Base-by-base conservation (phyloP, 2,888 invertebrate genomes). In the Cotesia congregata region DNA sequence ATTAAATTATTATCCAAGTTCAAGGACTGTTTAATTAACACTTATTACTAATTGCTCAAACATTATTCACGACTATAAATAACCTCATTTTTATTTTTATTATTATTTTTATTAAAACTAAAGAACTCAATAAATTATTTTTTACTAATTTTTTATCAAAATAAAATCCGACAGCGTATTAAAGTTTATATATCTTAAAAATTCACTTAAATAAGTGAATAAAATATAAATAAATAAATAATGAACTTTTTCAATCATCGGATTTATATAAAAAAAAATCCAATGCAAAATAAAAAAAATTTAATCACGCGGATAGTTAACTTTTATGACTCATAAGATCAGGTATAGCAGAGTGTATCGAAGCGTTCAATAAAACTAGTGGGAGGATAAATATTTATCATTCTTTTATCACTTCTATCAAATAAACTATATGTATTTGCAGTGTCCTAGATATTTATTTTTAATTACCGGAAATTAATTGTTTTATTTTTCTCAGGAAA, bases 401-500 rank as follows among this genome's bases (percentile, higher is more conserved):
- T 75, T 77, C 60, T 38, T 38, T 38, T 50, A 39, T 39, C 61
- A 50, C 40, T 3, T 41, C 15, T 41, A 50, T 50, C 50, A 50
- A 50, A 50, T 50, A 9, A 59, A 17, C 71, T 61, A 7, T 20
- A 71, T 72, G 30, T 30, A 30, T 30, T 30, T 30, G 30, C 39
- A 4, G 30, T 39, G 15, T 38, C 12, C n/a, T 39, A n/a, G n/a
- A 39, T 39, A 38, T 67, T n/a, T 39, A 68, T 68, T 70, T 59
- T 60, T 70, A 60, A 60, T 39, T 1, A 39, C 20, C n/a, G 6
- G 41, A 65, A 65, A 62, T 20, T 50, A 67, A 50, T 71, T 20
- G 15, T 64, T 17, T 30, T 59, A 12, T 50, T 30, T 71, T 30
- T 92, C 93, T 0, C 92, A 98, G 98, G 90, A 97, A 97, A 91